A percentile compares a stretch with the other conserved stretches of the same genome.
Evolutionary conservation across 2,797 vertebrate genomes (phyloP).

Genomic region (Anomalospiza imberbis): DNA sequence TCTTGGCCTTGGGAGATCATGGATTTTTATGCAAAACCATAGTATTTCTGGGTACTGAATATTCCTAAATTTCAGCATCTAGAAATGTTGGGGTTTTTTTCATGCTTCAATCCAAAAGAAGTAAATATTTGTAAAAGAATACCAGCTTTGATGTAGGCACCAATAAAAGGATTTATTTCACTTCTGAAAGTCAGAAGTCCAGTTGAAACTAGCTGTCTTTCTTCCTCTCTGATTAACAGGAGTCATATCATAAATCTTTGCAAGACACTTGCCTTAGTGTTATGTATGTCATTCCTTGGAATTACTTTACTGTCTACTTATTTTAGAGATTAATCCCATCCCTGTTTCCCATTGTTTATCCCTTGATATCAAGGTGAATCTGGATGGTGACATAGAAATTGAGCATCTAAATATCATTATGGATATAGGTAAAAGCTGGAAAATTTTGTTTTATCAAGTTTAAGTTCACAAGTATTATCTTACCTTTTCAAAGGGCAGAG

Average conservation of each 20-base stretch:
- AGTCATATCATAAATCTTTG: not conserved
- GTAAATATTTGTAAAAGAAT: not conserved
- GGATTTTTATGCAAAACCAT: not conserved
- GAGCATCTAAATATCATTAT: not conserved
- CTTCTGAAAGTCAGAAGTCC: not conserved
- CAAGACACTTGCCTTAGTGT: not conserved
- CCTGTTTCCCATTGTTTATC: not conserved
- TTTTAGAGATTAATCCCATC: not conserved
- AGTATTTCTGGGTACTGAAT: not conserved
- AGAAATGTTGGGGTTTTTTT: not conserved
- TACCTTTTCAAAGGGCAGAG: not conserved
- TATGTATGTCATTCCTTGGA: not conserved
- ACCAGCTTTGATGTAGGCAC: not conserved
- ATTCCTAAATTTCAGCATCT: not conserved
- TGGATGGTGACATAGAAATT: not conserved
- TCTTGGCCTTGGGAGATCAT: not conserved
- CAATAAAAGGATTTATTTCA: not conserved
- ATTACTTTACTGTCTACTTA: not conserved
- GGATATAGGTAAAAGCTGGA: not conserved
- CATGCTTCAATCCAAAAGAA: not conserved
- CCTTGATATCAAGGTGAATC: not conserved
- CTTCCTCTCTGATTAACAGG: not conserved
- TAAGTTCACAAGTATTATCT: not conserved
- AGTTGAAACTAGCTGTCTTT: not conserved
- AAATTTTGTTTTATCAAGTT: not conserved